These are phyloP conservation scores for Lineus longissimus DNA, from an alignment of 1,140 invertebrate species.

Conservation along the genomic window DNA sequence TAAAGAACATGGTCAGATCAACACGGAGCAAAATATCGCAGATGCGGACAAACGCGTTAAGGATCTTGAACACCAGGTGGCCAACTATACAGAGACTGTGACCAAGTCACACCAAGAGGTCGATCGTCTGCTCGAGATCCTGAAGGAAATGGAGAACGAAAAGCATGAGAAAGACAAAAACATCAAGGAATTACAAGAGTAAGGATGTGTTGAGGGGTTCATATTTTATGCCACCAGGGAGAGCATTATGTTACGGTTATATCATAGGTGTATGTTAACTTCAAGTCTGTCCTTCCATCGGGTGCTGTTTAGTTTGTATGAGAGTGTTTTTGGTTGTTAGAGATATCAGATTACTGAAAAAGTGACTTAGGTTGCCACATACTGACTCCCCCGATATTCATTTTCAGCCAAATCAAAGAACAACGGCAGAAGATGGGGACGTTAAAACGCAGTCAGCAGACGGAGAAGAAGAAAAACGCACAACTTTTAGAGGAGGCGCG, in stretches of 20 bases:
- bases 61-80: constrained; percentile 4
- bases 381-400: constrained; percentile 11
- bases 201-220: constrained; percentile 52
- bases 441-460: constrained; percentile 51
- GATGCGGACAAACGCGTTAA: neutral
- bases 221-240: no score
- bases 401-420: constrained; percentile 75
- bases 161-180: constrained; percentile 91
- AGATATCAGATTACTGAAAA: no score
- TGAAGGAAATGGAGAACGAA: constrained; percentile 94
- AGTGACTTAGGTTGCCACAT: no score
- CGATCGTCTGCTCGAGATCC: constrained; percentile 81
- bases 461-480: constrained; percentile 53
- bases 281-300: no score
- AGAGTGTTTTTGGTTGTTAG: no score
- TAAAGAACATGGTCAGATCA: no score
- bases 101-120: constrained; percentile 78
- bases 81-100: constrained; percentile 54
- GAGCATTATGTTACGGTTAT: no score
- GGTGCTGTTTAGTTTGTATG: no score
- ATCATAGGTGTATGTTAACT: no score
- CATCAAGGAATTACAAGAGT: constrained; percentile 94
- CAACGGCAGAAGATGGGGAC: constrained; percentile 59
- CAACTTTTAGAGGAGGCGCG: constrained; percentile 52
- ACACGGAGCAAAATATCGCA: neutral